A percentile compares a stretch with the other conserved stretches of the same genome.
Evolutionary conservation across 2,888 invertebrate genomes (phyloP).

Genomic region (Eupithecia vulgata): DNA sequence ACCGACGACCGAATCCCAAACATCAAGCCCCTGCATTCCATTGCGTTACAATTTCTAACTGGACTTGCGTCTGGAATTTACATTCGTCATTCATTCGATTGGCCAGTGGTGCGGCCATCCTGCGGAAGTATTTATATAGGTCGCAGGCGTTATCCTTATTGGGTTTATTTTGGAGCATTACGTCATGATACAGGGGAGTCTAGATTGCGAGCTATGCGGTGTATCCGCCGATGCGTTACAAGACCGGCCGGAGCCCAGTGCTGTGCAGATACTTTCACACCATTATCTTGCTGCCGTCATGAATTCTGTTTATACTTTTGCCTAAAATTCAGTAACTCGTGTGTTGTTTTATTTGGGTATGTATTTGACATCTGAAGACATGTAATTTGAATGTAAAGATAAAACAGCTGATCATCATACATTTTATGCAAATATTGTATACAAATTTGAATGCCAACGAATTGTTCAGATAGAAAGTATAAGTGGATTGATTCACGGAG

Average conservation of each 20-base stretch:
- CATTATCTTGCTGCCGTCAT: slow-evolving; percentile 29
- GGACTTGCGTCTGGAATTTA: slow-evolving; percentile 39
- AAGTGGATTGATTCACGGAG: slow-evolving; percentile 3
- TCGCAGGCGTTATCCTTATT: slow-evolving; percentile 68
- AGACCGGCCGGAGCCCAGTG: slow-evolving; percentile 22
- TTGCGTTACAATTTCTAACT: slow-evolving; percentile 37
- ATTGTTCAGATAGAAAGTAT: background rate
- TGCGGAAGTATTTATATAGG: slow-evolving; percentile 59
- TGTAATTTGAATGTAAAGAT: slow-evolving; percentile 2
- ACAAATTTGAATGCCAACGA: background rate
- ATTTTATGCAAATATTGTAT: background rate
- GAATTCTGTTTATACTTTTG: slow-evolving; percentile 7
- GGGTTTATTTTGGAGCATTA: slow-evolving; percentile 83
- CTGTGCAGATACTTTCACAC: slow-evolving; percentile 30
- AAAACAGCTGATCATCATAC: slow-evolving; percentile 1
- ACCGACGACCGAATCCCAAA: slow-evolving; percentile 11
- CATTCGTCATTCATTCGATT: slow-evolving; percentile 1
- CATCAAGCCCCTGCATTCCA: slow-evolving; percentile 46
- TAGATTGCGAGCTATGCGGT: slow-evolving; percentile 49
- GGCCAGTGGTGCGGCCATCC: slow-evolving; percentile 31
- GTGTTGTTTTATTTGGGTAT: slow-evolving; percentile 9
- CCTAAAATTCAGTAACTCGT: slow-evolving; percentile 44
- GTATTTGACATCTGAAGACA: background rate
- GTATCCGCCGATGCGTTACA: slow-evolving; percentile 46
- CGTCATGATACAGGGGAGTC: slow-evolving; percentile 71